These are phyloP conservation scores for Gadus macrocephalus DNA, from an alignment of 2,113 vertebrate genomes.

Conservation along the genomic window DNA sequence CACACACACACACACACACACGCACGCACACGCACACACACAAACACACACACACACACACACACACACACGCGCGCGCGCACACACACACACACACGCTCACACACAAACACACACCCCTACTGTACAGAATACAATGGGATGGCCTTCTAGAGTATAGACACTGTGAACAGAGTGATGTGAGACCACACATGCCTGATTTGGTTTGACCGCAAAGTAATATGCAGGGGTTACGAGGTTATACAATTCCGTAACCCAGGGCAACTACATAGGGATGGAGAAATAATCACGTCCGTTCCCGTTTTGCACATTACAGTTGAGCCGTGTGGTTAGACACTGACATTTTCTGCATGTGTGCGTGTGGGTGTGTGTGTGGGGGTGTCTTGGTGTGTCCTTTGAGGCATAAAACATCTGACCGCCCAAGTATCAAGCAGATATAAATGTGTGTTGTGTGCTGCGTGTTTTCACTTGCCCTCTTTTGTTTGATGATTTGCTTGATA, in stretches of 20 bases:
- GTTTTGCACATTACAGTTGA: conserved; percentile 45
- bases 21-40: no score
- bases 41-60: no score
- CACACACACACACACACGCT: no score
- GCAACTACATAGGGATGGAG: conserved; percentile 48
- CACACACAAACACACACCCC: not conserved
- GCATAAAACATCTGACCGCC: conserved; percentile 29
- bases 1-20: no score
- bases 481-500: no score
- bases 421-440: conserved; percentile 15
- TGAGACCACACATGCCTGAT: conserved; percentile 19
- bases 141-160: conserved; percentile 8
- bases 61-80: no score
- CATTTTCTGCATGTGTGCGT: conserved; percentile 7
- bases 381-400: not conserved
- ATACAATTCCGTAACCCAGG: conserved; percentile 45
- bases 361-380: conserved; percentile 9
- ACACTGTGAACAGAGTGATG: no score
- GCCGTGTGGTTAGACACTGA: conserved; percentile 29
- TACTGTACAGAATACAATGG: conserved; percentile 17
- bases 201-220: conserved; percentile 51
- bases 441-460: not conserved
- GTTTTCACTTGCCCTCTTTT: not conserved
- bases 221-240: conserved; percentile 48
- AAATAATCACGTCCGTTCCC: conserved; percentile 51